Base-by-base conservation (phyloP, 1,140 invertebrate genomes). In the Periplaneta americana region DNA sequence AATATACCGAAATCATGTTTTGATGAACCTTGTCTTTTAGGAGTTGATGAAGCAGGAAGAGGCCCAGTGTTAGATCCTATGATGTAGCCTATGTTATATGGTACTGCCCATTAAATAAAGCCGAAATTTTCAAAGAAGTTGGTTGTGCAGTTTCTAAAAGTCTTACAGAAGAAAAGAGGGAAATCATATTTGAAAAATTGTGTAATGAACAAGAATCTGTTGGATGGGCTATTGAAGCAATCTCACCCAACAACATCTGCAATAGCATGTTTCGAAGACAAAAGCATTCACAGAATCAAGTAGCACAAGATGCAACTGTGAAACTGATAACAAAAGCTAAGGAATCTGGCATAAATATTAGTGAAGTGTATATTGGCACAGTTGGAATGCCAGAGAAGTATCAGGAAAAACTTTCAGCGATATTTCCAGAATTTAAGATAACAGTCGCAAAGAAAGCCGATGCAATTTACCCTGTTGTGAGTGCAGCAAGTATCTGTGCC, bases 371-470 rank as follows among this genome's bases (percentile, higher is more conserved):
- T 90, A 96, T 99, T 5, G 98, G 99, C 86, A 99, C 98, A 2
- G 98, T 99, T 34, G 98, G 98, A 28, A 95, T 95, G 57, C 95
- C 98, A 35, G 97, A 96, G 78, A 99, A 98, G 85, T 99, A 99
- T 86, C 93, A 97, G 87, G 88, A 91, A 18, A 98, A 96, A 88
- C 89, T 99, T 76, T 90, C 93, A 84, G 88, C 88, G 18, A 91
- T 97, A 81, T 99, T 99, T 88, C 98, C 98, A 36, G 89, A 93
- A 85, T 89, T 95, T 76, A 94, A 95, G 89, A 95, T 99, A 75
- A 97, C 94, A 34, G 98, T 99, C 0, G 95, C 97, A 0, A 99
- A 99, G 87, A 99, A 99, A 88, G 99, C 99, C 86, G 99, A 99
- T 90, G 94, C 98, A 0, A 93, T 95, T 3, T 99, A 95, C 88